Percentiles rank a stretch among this genome's conserved stretches.
phyloP scores from a whole-genome alignment of 1,140 invertebrate genomes.

The Acromyrmex heyeri region DNA sequence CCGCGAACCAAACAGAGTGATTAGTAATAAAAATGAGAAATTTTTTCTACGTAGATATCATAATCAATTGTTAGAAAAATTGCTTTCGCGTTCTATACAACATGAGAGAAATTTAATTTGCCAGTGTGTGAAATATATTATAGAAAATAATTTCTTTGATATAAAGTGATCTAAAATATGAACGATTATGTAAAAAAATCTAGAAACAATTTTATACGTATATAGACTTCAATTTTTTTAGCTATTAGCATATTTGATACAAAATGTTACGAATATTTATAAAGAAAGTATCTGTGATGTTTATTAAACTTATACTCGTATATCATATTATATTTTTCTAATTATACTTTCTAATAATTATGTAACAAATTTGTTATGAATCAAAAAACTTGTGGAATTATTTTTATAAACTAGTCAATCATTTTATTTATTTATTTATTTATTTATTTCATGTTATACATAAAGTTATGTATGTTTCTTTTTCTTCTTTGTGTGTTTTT shows the following conservation, averaged over 20 bases:
- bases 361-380: constrained; percentile 6
- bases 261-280: not conserved
- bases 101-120: constrained; percentile 92
- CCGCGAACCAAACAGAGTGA: constrained; percentile 6
- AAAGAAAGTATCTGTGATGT: not conserved
- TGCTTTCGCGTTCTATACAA: constrained; percentile 82
- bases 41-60: constrained; percentile 43
- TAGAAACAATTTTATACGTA: not conserved
- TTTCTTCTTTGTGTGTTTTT: constrained; percentile 69
- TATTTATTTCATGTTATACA: constrained; percentile 38
- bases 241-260: constrained; percentile 5
- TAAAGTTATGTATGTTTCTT: constrained; percentile 61
- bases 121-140: constrained; percentile 91
- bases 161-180: constrained; percentile 21
- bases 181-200: not conserved
- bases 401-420: not conserved
- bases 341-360: constrained; percentile 11
- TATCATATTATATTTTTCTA: constrained; percentile 9
- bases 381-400: not conserved
- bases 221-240: not conserved
- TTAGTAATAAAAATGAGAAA: constrained; percentile 43
- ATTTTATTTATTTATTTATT: not conserved
- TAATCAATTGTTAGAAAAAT: constrained; percentile 78
- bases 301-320: not conserved
- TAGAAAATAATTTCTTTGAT: constrained; percentile 91